Percentiles rank a stretch among this genome's conserved stretches.
These are phyloP conservation scores for Amphiprion clarkii DNA, from an alignment of 2,797 vertebrate genomes.

Conservation along the genomic window DNA sequence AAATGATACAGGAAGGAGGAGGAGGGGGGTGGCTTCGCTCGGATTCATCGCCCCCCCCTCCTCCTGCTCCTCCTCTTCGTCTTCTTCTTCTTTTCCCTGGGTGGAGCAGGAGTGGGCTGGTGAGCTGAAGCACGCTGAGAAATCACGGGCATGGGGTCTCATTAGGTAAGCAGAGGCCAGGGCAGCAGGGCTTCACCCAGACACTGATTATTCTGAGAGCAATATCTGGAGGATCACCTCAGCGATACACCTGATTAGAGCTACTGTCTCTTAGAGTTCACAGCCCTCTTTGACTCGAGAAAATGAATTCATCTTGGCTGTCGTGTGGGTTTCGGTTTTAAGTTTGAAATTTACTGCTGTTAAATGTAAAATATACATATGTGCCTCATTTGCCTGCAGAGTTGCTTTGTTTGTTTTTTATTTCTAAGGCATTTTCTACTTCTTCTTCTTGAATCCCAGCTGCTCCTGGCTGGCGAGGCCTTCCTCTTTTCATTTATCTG, in stretches of 20 bases:
- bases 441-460: conserved; percentile 84
- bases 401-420: neutral
- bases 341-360: conserved; percentile 24
- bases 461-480: conserved; percentile 83
- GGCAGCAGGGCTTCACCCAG: conserved; percentile 73
- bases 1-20: conserved; percentile 70
- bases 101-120: conserved; percentile 66
- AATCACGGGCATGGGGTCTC: conserved; percentile 80
- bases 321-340: conserved; percentile 27
- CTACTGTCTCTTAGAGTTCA: conserved; percentile 54
- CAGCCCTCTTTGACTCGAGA: conserved; percentile 51
- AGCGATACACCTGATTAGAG: conserved; percentile 69
- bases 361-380: conserved; percentile 19
- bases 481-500: conserved; percentile 38
- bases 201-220: conserved; percentile 78
- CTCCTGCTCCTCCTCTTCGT: conserved; percentile 32
- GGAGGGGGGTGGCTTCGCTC: conserved; percentile 33
- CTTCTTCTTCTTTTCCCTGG: conserved; percentile 70
- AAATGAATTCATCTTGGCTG: conserved; percentile 40
- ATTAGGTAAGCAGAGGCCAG: conserved; percentile 85
- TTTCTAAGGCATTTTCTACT: conserved; percentile 20
- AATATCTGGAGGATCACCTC: conserved; percentile 67
- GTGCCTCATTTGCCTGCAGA: neutral
- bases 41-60: conserved; percentile 55
- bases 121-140: conserved; percentile 71